A percentile compares a stretch with the other conserved stretches of the same genome.
Conservation (phyloP, 2,113 vertebrate species). For the Atlantisia rogersi region DNA sequence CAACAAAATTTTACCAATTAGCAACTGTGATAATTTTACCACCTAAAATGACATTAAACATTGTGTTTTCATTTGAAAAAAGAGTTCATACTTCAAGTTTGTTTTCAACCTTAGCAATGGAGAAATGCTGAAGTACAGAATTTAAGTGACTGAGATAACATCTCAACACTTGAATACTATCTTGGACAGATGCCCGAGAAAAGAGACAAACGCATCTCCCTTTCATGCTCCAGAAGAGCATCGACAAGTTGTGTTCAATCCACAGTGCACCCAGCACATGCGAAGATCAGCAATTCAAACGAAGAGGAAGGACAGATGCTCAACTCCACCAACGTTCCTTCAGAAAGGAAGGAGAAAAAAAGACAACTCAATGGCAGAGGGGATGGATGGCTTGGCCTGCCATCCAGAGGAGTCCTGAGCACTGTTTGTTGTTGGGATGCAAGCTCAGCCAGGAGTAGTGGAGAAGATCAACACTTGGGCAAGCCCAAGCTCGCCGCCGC, state of each 20-base stretch:
- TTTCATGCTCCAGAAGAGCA: conserved; percentile 41
- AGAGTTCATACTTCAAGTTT: background rate
- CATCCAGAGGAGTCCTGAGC: background rate
- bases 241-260: background rate
- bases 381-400: background rate
- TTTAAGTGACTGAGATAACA: background rate
- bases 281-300: background rate
- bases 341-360: background rate
- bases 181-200: conserved; percentile 2
- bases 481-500: background rate
- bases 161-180: background rate
- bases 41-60: background rate
- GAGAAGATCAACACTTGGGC: background rate
- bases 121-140: background rate
- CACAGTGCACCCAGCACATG: background rate
- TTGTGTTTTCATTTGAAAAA: background rate
- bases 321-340: background rate
- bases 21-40: background rate
- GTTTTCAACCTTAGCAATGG: background rate
- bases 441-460: background rate
- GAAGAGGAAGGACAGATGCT: background rate
- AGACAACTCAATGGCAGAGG: background rate
- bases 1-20: background rate
- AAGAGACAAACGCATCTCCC: background rate
- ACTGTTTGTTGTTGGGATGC: rapidly evolving